Base-by-base conservation (phyloP, 2,888 invertebrate genomes). In the Caenorhabditis japonica region DNA sequence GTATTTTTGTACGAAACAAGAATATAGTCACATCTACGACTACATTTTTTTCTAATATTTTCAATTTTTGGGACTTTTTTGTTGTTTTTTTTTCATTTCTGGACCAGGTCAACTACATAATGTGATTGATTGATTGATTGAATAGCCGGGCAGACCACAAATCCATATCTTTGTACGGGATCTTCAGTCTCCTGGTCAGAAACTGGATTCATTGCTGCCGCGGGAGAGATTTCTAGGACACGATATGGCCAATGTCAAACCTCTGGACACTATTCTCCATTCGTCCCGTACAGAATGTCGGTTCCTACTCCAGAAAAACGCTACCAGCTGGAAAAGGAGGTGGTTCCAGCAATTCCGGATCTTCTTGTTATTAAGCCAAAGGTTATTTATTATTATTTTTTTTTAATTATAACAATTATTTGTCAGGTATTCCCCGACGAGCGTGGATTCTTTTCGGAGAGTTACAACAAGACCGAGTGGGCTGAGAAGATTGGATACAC, bases 361-460 rank as follows among this genome's bases (percentile, higher is more conserved):
- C 60, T 85, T 19, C 84, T 82, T 41, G 70, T 87, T 27, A 85
- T 87, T 55, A 80, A 82, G 21, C 87, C 86, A 12, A 87, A 87
- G 76, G 82, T 82, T 27, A 15, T 13, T 44, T 19, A 4, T 3
- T 38, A 38, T 49, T 17, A 17, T 21, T 51, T 55, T 38, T 52
- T 23, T 49, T 36, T 3, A 8, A 30, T n/a, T 34, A 27, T 25
- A 1, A 17, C 5, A 43, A 4, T 15, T n/a, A 17, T 4, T 52
- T 52, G 19, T 58, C 49, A 82, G 82, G 82, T 83, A 8, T 87
- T 87, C 64, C 87, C 87, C n/a, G 87, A 87, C 51, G 83, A 85
- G 39, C 77, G 87, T 1, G 87, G 87, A 1, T 87, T 84, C 75
- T 87, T 87, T 79, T 82, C 83, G 23, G 87, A 87, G 70, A 83